phyloP scores from a whole-genome alignment of 2,888 invertebrate genomes.

The Ashinkailepas kermadecensis region DNA sequence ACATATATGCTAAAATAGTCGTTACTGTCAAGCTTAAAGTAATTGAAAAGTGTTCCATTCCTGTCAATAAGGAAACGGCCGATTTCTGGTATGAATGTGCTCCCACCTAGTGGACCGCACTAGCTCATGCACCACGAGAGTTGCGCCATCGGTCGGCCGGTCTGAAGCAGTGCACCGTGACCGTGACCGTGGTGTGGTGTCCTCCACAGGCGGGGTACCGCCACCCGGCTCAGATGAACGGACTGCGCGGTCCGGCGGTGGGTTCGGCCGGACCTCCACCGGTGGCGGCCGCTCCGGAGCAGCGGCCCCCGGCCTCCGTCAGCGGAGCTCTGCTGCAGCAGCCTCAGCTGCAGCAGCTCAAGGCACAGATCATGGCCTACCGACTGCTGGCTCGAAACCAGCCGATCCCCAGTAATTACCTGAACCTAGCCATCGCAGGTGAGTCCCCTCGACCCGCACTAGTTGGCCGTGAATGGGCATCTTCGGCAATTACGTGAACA shows the following conservation, averaged over 20 bases:
- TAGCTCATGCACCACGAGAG: no score
- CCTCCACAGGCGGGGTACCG: not conserved
- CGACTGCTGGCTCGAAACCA: conserved; percentile 83
- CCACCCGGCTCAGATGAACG: conserved; percentile 3
- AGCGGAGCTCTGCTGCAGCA: conserved; percentile 24
- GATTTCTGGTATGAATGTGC: no score
- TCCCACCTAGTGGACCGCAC: no score
- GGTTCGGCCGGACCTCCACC: not conserved
- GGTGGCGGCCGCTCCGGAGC: not conserved
- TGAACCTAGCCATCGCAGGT: conserved; percentile 47
- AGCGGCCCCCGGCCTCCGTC: conserved; percentile 16
- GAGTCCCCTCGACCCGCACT: not conserved
- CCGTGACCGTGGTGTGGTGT: no score
- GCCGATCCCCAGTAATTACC: conserved; percentile 61
- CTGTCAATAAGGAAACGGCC: no score
- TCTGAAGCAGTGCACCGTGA: no score
- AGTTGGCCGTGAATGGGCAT: no score
- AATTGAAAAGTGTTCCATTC: no score
- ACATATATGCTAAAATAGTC: no score
- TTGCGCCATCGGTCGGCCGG: no score
- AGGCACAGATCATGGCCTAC: conserved; percentile 85
- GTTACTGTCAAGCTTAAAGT: no score
- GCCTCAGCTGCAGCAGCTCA: conserved; percentile 73
- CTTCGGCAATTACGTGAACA: no score
- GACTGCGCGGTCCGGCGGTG: not conserved